phyloP scores from a whole-genome alignment of 1,140 invertebrate genomes.

The Alviniconcha marisindica region DNA sequence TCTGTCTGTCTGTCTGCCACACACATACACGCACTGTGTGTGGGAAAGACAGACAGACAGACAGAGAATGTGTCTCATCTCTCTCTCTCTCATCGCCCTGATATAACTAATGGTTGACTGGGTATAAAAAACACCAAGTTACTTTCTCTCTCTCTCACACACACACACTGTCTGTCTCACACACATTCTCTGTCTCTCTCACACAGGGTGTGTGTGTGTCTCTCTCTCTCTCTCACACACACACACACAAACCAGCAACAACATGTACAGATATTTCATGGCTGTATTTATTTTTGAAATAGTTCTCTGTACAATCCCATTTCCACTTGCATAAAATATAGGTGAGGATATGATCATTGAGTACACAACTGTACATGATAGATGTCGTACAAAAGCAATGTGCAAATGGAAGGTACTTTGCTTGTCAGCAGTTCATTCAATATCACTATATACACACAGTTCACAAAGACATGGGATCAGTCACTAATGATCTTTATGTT shows the following conservation, averaged over 20 bases:
- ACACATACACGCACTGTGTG: no score
- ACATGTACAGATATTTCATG: neutral
- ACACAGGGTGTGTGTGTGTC: no score
- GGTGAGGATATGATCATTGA: slow-evolving; percentile 19
- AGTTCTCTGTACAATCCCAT: slow-evolving; percentile 30
- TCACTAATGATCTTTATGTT: no score
- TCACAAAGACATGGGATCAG: neutral
- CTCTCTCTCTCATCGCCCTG: no score
- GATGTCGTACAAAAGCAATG: neutral
- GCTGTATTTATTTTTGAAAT: slow-evolving; percentile 27
- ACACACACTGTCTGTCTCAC: neutral
- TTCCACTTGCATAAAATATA: slow-evolving; percentile 39
- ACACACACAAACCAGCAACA: neutral
- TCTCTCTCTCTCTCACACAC: neutral
- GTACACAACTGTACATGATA: slow-evolving; percentile 25
- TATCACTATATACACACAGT: neutral
- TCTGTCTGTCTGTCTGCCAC: no score
- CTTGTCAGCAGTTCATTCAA: slow-evolving; percentile 6
- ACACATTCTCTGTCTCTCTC: no score
- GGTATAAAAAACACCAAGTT: no score
- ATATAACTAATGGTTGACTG: no score
- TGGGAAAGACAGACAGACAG: no score
- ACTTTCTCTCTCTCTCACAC: no score
- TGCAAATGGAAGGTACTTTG: slow-evolving; percentile 2
- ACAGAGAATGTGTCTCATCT: no score